Evolutionary conservation across 2,888 invertebrate species (phyloP), one percentile per base, ranked within the genome.

Genomic region (Esperia sulphurella): DNA sequence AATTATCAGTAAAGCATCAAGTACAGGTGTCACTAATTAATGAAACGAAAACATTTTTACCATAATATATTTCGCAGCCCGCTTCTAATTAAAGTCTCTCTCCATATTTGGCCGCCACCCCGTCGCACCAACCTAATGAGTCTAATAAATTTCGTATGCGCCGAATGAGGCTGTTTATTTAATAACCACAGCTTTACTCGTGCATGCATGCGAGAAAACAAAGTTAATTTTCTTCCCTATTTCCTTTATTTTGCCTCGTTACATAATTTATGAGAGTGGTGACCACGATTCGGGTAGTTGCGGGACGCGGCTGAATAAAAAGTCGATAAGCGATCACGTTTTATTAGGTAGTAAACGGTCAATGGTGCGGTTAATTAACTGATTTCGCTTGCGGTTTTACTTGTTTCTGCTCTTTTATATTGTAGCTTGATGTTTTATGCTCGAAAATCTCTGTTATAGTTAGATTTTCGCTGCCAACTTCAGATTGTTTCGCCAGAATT

Each of bases 171-270:
- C 57, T 63, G 68, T 68, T 65, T 72, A 72, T 72, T 70, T 65
- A 75, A 73, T 74, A 73, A 72, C 66, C 66, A 53, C 58, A 57
- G 57, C 63, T 68, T 68, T 68, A 68, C 68, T 63, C 60, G 57
- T 50, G 53, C 51, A 55, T 55, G 52, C 49, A 59, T 54, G 54
- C 48, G 53, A 53, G 59, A 52, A 54, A 68, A 73, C 68, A 73
- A 75, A 74, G 76, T 71, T 75, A 70, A 77, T 72, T 75, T 61
- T 60, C 64, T 65, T 61, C 56, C 56, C 45, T 52, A 50, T 54
- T 52, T 54, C 56, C 53, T 49, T 54, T 53, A 52, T 53, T 51
- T 47, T 42, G 31, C 41, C 50, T 48, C 43, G 31, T 47, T 51
- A 49, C 49, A 49, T 51, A 49, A 54, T 54, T 54, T 51, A 51